Conservation (phyloP, 2,113 vertebrate genomes). For the Bufo bufo region DNA sequence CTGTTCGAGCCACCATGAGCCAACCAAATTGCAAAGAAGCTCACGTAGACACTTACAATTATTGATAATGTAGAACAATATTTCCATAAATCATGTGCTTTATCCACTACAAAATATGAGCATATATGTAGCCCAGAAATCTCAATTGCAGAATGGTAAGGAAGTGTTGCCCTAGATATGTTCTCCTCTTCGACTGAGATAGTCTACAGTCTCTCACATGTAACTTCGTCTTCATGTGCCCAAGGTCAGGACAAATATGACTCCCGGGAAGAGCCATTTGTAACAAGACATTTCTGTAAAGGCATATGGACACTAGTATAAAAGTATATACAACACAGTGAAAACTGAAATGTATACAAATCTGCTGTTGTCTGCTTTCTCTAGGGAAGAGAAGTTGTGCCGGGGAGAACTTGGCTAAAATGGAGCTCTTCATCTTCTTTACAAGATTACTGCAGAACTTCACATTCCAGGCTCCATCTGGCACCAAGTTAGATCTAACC, state of each 20-base stretch:
- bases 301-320: background rate
- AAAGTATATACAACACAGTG: background rate
- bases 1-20: background rate
- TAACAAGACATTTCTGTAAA: background rate
- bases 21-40: background rate
- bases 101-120: too few species aligned
- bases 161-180: too few species aligned
- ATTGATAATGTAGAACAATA: too few species aligned
- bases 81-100: too few species aligned
- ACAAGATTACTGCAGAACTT: background rate
- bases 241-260: too few species aligned
- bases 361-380: background rate
- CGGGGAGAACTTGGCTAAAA: background rate
- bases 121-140: too few species aligned
- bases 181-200: too few species aligned
- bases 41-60: too few species aligned
- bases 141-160: too few species aligned
- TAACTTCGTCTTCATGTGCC: too few species aligned
- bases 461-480: background rate
- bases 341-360: background rate
- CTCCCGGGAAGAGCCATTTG: background rate
- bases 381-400: background rate
- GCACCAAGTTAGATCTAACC: constrained; percentile 21
- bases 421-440: background rate
- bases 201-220: too few species aligned